Evolutionary conservation across 1,140 invertebrate genomes (phyloP).

Genomic region (Procambarus clarkii): DNA sequence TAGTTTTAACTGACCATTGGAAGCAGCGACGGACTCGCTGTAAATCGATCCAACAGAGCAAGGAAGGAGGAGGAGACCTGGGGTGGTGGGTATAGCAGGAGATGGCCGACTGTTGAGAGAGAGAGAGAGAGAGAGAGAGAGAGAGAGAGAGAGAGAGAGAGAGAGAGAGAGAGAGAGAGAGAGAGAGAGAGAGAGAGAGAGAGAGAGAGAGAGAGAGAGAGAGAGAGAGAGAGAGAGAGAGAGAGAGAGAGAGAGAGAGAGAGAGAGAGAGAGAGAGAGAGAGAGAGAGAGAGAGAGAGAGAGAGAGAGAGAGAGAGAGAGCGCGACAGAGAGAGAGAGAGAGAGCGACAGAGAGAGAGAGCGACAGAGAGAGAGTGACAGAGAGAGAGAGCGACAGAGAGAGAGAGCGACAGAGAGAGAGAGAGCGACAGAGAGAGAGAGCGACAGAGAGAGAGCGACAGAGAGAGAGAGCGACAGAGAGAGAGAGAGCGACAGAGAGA

Average conservation of each 20-base stretch:
- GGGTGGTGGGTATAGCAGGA: background rate
- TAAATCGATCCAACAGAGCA: background rate
- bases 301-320: background rate
- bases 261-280: slow-evolving; percentile 40
- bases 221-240: background rate
- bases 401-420: too few species aligned
- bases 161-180: background rate
- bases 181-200: slow-evolving; percentile 5
- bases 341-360: too few species aligned
- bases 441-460: too few species aligned
- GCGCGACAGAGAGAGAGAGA: too few species aligned
- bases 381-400: too few species aligned
- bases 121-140: too few species aligned
- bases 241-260: background rate
- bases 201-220: slow-evolving; percentile 6
- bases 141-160: too few species aligned
- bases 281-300: slow-evolving; percentile 32
- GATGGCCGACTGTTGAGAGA: background rate
- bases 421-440: too few species aligned
- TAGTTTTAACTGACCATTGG: too few species aligned
- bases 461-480: too few species aligned
- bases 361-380: too few species aligned
- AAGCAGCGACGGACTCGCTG: background rate
- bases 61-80: background rate
- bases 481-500: too few species aligned